phyloP scores from a whole-genome alignment of 2,888 invertebrate species.

The Epirrhoe alternata region DNA sequence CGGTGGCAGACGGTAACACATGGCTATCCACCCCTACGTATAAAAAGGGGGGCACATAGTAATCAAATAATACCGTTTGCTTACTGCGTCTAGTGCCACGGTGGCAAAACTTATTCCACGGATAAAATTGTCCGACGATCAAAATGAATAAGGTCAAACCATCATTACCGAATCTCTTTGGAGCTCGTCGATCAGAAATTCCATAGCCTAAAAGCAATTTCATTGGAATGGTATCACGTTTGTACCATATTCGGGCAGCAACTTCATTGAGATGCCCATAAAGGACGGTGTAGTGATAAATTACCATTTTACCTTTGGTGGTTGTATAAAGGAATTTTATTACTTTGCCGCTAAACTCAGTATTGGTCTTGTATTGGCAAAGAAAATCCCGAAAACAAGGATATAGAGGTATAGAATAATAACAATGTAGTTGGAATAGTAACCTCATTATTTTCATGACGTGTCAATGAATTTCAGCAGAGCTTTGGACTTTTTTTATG shows the following conservation, averaged over 20 bases:
- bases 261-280: slow-evolving; percentile 25
- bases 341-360: background rate
- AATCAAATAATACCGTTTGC: too few species aligned
- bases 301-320: slow-evolving; percentile 1
- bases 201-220: slow-evolving; percentile 17
- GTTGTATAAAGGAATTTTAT: slow-evolving; percentile 6
- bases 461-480: too few species aligned
- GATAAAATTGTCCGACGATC: too few species aligned
- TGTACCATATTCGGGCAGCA: slow-evolving; percentile 16
- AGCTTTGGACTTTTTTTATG: too few species aligned
- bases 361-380: background rate
- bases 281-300: slow-evolving; percentile 10
- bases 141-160: background rate
- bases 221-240: slow-evolving; percentile 7
- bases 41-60: too few species aligned
- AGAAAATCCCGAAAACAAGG: background rate
- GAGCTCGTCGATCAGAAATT: slow-evolving; percentile 3
- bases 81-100: too few species aligned
- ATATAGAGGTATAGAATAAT: too few species aligned
- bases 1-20: too few species aligned
- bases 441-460: too few species aligned
- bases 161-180: background rate
- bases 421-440: too few species aligned
- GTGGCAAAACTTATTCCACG: too few species aligned
- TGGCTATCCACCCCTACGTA: too few species aligned